Base-by-base conservation (phyloP, 2,797 vertebrate species). In the Denticeps clupeoides region DNA sequence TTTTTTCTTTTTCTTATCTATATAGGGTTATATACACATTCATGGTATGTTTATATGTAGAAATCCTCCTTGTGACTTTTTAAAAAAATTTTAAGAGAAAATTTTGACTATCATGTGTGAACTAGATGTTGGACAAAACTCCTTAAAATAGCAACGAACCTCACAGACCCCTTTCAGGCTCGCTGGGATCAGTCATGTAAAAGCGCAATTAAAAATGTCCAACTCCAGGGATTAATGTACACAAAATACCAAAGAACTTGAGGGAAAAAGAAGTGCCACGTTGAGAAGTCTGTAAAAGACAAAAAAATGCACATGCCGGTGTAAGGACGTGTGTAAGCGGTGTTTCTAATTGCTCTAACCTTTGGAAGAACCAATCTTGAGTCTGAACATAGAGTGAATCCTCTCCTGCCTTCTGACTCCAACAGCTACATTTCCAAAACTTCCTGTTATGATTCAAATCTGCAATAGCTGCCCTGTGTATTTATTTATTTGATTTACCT, bases 21-120 rank as follows among this genome's bases (percentile, higher is more conserved):
- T 55, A 56, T 51, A 59, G 53, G 44, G 46, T 56, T 60, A 56
- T 59, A 62, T 47, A 62, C 46, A 43, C 58, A 48, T 55, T 41
- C 27, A 62, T n/a, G n/a, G n/a, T 46, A 50, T 44, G 47, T 43
- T 33, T 60, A 41, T 62, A 43, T 60, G 59, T 48, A 57, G 51
- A 38, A 51, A 53, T 38, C 47, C 38, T 38, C 35, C 18, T 38
- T 35, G 18, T 10, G n/a, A 18, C 9, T 24, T 23, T 25, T 44
- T 8, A 23, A 15, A 7, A 1, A 26, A 44, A 41, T 26, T 12
- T 21, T 16, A 9, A 9, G 38, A 38, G 2, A 25, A 25, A 25
- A 24, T 25, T 37, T 38, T 47, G 38, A 44, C 51, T 62, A 54
- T 29, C 45, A n/a, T n/a, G n/a, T n/a, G n/a, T n/a, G n/a, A n/a